Evolutionary conservation across 1,140 invertebrate genomes (phyloP).

Genomic region (Procambarus clarkii): DNA sequence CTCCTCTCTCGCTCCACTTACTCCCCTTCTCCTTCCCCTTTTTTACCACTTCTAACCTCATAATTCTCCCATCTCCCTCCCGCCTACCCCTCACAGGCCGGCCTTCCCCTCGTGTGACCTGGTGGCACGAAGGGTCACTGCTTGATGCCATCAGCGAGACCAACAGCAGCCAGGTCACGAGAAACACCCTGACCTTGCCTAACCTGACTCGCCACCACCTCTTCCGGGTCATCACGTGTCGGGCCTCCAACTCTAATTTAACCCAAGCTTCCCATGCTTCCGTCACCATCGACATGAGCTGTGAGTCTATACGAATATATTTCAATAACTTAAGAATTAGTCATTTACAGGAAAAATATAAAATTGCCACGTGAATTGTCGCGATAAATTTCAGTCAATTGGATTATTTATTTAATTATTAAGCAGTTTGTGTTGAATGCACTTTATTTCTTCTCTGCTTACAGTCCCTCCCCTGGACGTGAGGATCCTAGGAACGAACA

Average conservation of each 20-base stretch:
- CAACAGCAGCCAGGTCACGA: constrained; percentile 14
- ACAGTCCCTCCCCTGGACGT: background rate
- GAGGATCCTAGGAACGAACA: background rate
- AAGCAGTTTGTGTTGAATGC: too few relatives aligned
- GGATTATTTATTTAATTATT: too few relatives aligned
- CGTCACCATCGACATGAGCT: constrained; percentile 60
- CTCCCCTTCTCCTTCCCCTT: background rate
- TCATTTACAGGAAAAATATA: too few relatives aligned
- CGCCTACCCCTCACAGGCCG: background rate
- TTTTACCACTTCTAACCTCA: background rate
- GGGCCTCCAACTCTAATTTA: constrained; percentile 26
- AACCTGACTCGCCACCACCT: constrained; percentile 37
- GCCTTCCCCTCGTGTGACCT: background rate
- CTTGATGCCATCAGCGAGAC: constrained; percentile 30
- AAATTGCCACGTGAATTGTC: too few relatives aligned
- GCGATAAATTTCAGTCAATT: too few relatives aligned
- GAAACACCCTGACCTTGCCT: constrained; percentile 36
- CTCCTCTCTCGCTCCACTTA: background rate
- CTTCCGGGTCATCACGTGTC: background rate
- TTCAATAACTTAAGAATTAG: too few relatives aligned
- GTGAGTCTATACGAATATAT: constrained; percentile 19
- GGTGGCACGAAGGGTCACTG: constrained; percentile 38
- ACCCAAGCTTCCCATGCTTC: constrained; percentile 53
- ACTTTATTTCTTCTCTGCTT: background rate
- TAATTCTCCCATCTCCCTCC: background rate